These are phyloP conservation scores for Podarcis raffonei DNA, from an alignment of 2,113 vertebrate species.

Conservation along the genomic window DNA sequence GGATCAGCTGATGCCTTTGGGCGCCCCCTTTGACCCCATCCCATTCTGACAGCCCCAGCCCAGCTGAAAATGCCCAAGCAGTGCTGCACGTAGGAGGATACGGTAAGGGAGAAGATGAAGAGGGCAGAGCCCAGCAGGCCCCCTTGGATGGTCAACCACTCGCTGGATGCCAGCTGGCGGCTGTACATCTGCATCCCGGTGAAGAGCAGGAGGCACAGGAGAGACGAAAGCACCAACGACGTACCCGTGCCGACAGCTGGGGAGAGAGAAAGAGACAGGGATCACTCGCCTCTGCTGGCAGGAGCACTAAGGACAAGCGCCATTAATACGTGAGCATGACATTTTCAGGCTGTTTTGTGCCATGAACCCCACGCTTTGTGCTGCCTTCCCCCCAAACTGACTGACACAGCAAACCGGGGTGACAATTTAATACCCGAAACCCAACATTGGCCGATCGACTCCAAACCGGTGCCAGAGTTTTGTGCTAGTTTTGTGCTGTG, in stretches of 20 bases:
- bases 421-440: too few species aligned
- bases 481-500: too few species aligned
- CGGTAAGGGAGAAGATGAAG: constrained; percentile 95
- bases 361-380: too few species aligned
- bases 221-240: constrained; percentile 89
- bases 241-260: constrained; percentile 90
- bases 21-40: too few species aligned
- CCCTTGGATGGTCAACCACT: constrained; percentile 95
- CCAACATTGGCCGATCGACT: too few species aligned
- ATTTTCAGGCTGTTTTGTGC: too few species aligned
- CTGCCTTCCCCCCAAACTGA: too few species aligned
- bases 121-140: constrained; percentile 91
- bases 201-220: constrained; percentile 92
- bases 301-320: too few species aligned
- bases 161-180: constrained; percentile 89
- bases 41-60: background rate
- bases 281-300: background rate
- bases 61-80: background rate
- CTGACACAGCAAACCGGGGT: too few species aligned
- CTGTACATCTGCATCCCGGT: constrained; percentile 99
- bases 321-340: too few species aligned
- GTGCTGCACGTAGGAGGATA: constrained; percentile 85
- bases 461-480: too few species aligned
- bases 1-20: too few species aligned
- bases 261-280: background rate